phyloP scores from a whole-genome alignment of 2,888 invertebrate genomes.

The Cephus nigrinus region DNA sequence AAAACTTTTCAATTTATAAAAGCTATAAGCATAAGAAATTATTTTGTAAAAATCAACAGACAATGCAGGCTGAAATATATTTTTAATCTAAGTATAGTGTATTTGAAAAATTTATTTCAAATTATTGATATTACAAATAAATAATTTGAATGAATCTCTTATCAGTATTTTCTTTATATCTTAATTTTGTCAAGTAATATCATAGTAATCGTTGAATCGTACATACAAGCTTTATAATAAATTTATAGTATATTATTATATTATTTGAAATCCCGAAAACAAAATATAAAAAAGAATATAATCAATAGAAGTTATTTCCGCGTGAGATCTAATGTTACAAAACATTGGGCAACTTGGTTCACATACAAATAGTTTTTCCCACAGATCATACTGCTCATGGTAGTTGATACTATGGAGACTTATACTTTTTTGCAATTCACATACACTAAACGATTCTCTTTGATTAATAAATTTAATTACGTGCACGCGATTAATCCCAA shows the following conservation, averaged over 20 bases:
- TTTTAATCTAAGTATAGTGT: not conserved
- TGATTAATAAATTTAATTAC: not conserved
- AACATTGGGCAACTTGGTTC: not conserved
- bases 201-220: not conserved
- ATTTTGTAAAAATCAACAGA: not conserved
- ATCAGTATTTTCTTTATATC: not conserved
- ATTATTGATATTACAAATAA: not conserved
- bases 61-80: not conserved
- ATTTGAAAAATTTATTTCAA: not conserved
- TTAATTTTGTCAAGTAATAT: not conserved
- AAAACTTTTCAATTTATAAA: not conserved
- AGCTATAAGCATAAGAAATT: not conserved
- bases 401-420: constrained; percentile 4
- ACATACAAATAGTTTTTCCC: constrained; percentile 5
- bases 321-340: not conserved
- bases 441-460: not conserved
- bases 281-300: not conserved
- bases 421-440: not conserved
- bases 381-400: constrained; percentile 24
- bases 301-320: not conserved
- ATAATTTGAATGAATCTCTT: no score
- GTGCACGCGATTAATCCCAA: constrained; percentile 6
- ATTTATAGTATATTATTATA: not conserved
- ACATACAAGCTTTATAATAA: not conserved
- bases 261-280: not conserved